phyloP scores from a whole-genome alignment of 2,113 vertebrate genomes.

The Trochalopteron elliotii region DNA sequence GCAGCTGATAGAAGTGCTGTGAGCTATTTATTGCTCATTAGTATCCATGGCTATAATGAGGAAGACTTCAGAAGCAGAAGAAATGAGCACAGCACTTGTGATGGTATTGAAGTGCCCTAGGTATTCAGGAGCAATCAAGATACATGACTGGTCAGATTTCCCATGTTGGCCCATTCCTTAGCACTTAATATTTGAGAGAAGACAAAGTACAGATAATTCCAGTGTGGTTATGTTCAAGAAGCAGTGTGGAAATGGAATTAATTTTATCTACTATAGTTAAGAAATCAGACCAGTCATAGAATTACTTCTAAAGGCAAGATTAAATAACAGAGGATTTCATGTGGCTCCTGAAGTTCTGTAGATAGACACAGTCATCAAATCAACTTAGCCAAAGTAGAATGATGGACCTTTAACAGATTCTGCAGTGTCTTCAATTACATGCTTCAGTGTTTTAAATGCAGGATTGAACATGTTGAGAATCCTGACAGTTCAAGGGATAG shows the following conservation, averaged over 20 bases:
- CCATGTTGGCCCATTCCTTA: not conserved
- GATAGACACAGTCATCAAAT: not conserved
- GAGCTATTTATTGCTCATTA: not conserved
- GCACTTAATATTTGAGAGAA: not conserved
- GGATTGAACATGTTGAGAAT: not conserved
- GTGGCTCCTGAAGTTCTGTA: not conserved
- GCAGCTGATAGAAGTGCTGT: not conserved
- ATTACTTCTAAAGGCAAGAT: not conserved
- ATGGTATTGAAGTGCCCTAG: not conserved
- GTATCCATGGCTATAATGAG: not conserved
- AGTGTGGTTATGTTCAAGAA: not conserved
- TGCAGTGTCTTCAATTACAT: not conserved
- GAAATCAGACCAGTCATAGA: not conserved
- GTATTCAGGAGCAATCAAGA: not conserved
- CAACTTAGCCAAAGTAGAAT: not conserved
- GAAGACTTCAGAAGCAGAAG: not conserved
- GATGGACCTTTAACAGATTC: not conserved
- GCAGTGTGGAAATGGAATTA: not conserved
- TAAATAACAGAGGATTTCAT: not conserved
- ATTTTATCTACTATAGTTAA: not conserved
- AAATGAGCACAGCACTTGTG: not conserved
- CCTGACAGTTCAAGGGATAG: not conserved
- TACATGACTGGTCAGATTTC: not conserved
- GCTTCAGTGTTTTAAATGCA: not conserved
- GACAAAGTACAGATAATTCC: not conserved